These are phyloP conservation scores for Villa cingulata DNA, from an alignment of 2,888 invertebrate species.

Conservation along the genomic window DNA sequence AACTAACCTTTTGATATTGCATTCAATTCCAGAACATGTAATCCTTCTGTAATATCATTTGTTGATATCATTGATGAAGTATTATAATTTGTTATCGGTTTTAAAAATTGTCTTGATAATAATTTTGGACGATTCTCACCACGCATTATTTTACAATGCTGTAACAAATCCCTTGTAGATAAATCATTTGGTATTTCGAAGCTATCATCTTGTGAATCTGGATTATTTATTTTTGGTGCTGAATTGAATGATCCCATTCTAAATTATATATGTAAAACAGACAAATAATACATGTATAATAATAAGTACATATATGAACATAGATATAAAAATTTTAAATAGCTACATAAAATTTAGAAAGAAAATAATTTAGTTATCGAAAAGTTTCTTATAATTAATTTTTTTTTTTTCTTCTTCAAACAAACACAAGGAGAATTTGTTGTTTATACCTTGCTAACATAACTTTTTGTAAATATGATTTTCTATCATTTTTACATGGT, in stretches of 20 bases:
- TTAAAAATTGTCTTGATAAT: conserved; percentile 30
- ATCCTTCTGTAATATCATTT: conserved; percentile 30
- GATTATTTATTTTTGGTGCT: conserved; percentile 48
- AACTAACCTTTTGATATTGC: conserved; percentile 39
- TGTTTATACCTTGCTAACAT: conserved; percentile 36
- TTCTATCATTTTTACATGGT: conserved; percentile 35
- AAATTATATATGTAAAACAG: conserved; percentile 21
- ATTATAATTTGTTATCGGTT: conserved; percentile 19
- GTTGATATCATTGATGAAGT: conserved; percentile 12
- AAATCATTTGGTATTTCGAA: conserved; percentile 38
- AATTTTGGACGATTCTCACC: conserved; percentile 39
- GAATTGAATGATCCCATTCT: conserved; percentile 65
- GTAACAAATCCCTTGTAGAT: conserved; percentile 39
- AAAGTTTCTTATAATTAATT: neutral
- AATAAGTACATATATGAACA: neutral
- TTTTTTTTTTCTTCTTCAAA: too few relatives aligned
- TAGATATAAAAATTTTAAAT: too few relatives aligned
- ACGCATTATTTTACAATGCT: conserved; percentile 38
- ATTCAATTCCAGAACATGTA: conserved; percentile 35
- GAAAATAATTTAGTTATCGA: too few relatives aligned
- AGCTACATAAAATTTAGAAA: too few relatives aligned
- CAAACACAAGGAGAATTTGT: too few relatives aligned
- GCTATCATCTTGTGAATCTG: conserved; percentile 47
- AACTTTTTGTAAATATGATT: conserved; percentile 32
- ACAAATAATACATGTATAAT: neutral